phyloP scores from a whole-genome alignment of 2,113 vertebrate genomes.

The Taurulus bubalis region DNA sequence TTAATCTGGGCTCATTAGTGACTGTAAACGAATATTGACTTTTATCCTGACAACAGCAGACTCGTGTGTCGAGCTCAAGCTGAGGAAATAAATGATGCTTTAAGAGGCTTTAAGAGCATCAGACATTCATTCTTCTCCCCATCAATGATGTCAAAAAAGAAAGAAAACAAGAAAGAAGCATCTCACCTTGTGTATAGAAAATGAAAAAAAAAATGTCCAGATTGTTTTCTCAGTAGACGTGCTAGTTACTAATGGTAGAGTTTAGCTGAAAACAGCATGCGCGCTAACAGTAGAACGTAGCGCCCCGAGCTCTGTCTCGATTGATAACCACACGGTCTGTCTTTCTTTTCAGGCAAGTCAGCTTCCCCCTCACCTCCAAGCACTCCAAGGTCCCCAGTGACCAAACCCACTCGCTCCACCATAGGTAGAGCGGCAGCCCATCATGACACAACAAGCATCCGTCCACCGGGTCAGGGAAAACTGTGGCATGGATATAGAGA shows the following conservation, averaged over 20 bases:
- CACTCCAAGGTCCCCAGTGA: conserved; percentile 74
- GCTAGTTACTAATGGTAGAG: conserved; percentile 59
- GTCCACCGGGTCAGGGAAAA: neutral
- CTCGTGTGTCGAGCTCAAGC: conserved; percentile 35
- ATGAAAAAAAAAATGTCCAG: no score
- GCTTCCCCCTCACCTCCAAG: conserved; percentile 79
- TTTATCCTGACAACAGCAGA: conserved; percentile 60
- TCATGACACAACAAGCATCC: conserved; percentile 43
- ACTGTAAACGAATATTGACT: conserved; percentile 76
- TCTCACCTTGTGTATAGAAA: neutral
- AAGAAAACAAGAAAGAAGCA: conserved; percentile 1
- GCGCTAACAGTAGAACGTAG: conserved; percentile 63
- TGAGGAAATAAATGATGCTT: conserved; percentile 59
- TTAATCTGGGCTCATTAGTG: conserved; percentile 75
- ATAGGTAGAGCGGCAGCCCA: conserved; percentile 73
- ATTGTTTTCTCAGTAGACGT: neutral
- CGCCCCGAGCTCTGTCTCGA: neutral
- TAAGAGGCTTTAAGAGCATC: conserved; percentile 21
- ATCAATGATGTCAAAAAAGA: conserved; percentile 21
- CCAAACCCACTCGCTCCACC: conserved; percentile 81
- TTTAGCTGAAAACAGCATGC: conserved; percentile 38
- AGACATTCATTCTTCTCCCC: neutral
- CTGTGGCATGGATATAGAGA: neutral
- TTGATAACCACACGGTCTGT: conserved; percentile 75
- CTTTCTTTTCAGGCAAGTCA: conserved; percentile 84